A percentile compares a stretch with the other conserved stretches of the same genome.
phyloP scores from a whole-genome alignment of 1,140 invertebrate species.

The Pseudobourletiella spinata region DNA sequence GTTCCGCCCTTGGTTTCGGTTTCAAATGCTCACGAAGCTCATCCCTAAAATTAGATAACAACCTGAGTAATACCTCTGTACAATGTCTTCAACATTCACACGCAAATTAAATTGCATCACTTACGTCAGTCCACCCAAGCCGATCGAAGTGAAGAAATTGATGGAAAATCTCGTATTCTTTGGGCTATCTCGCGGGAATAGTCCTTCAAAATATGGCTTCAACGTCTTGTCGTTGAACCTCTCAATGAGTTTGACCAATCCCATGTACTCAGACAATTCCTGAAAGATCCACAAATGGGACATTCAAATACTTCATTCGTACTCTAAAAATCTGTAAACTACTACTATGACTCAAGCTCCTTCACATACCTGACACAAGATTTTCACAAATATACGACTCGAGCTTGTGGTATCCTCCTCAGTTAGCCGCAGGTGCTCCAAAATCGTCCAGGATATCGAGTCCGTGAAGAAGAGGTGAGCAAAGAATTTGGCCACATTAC shows the following conservation, averaged over 20 bases:
- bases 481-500: constrained; percentile 98
- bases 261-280: constrained; percentile 94
- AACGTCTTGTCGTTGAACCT: constrained; percentile 43
- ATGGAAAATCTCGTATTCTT: constrained; percentile 96
- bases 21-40: constrained; percentile 85
- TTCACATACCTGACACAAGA: constrained; percentile 63
- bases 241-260: constrained; percentile 78
- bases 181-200: constrained; percentile 93
- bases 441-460: constrained; percentile 86
- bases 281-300: constrained; percentile 43
- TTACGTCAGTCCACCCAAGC: constrained; percentile 86
- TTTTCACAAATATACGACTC: constrained; percentile 95
- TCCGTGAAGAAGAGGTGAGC: constrained; percentile 93
- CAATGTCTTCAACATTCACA: neutral
- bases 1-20: constrained; percentile 57
- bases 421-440: constrained; percentile 80
- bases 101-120: constrained; percentile 34
- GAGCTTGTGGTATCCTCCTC: constrained; percentile 97
- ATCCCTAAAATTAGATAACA: constrained; percentile 49
- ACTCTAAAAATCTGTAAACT: no score
- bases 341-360: neutral
- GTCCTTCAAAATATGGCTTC: constrained; percentile 59
- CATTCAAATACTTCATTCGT: neutral
- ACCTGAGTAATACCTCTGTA: neutral
- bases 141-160: constrained; percentile 98